These are phyloP conservation scores for Podocnemis expansa DNA, from an alignment of 2,113 vertebrate genomes.

Conservation along the genomic window DNA sequence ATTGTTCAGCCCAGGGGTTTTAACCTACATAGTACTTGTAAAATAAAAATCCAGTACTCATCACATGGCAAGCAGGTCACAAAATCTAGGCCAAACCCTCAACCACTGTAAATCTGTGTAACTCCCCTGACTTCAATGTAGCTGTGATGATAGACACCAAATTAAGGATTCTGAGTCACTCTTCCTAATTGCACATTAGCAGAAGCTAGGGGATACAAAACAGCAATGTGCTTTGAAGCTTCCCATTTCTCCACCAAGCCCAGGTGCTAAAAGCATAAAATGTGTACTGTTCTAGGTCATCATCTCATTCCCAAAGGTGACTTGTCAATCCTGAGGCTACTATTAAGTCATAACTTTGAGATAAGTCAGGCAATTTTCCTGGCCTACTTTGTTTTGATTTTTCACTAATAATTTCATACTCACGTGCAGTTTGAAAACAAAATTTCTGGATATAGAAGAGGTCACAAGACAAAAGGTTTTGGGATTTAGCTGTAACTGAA, in stretches of 20 bases:
- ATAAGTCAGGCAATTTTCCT: not conserved
- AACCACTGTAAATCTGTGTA: not conserved
- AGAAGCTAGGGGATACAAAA: not conserved
- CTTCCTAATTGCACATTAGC: not conserved
- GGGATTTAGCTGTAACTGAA: conserved; percentile 28
- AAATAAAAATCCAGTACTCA: not conserved
- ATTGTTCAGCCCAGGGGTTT: conserved; percentile 46
- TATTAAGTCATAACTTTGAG: not conserved
- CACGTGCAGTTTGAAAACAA: conserved; percentile 10
- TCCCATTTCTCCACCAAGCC: not conserved
- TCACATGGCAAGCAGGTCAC: conserved; percentile 18
- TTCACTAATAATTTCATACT: not conserved
- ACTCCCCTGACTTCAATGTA: not conserved
- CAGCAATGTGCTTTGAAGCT: not conserved
- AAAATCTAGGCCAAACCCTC: not conserved
- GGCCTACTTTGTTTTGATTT: fast-evolving
- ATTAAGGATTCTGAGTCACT: not conserved
- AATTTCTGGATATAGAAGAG: not conserved
- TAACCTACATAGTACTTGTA: conserved; percentile 34
- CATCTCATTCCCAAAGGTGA: fast-evolving
- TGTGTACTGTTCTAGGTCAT: fast-evolving
- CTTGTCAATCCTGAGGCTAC: not conserved
- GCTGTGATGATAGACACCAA: not conserved
- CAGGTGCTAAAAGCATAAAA: conserved; percentile 8
- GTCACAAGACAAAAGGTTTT: not conserved